These are phyloP conservation scores for Epistrophella euchroma DNA, from an alignment of 2,888 invertebrate species.

Conservation along the genomic window DNA sequence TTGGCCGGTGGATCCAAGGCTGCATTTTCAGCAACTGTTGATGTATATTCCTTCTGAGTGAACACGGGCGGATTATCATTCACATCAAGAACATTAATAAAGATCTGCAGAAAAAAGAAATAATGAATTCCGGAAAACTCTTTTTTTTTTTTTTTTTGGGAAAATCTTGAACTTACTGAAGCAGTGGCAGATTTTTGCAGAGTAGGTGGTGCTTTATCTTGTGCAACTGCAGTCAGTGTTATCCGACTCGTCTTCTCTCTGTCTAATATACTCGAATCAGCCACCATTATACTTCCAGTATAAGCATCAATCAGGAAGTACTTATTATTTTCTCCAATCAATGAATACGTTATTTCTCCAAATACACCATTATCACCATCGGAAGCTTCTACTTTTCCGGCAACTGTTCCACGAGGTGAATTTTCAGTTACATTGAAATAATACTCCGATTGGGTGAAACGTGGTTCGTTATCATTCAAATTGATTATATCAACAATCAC, in stretches of 20 bases:
- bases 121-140: background rate
- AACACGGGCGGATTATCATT: conserved; percentile 95
- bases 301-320: conserved; percentile 90
- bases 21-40: conserved; percentile 93
- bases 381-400: conserved; percentile 89
- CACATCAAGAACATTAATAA: conserved; percentile 91
- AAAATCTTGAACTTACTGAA: conserved; percentile 85
- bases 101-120: conserved; percentile 84
- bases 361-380: conserved; percentile 92
- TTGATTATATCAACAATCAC: conserved; percentile 92
- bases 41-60: conserved; percentile 89
- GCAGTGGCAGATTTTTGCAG: conserved; percentile 89
- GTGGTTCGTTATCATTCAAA: conserved; percentile 94
- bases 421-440: conserved; percentile 91
- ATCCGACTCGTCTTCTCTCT: conserved; percentile 90
- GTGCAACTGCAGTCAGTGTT: conserved; percentile 91
- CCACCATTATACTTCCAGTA: conserved; percentile 91
- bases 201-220: conserved; percentile 90
- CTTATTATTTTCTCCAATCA: conserved; percentile 90
- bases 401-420: conserved; percentile 88
- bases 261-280: conserved; percentile 89
- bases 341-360: conserved; percentile 90
- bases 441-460: conserved; percentile 88
- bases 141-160: no score
- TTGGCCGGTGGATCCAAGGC: conserved; percentile 92